phyloP scores from a whole-genome alignment of 2,888 invertebrate species.

The Phasia obesa region DNA sequence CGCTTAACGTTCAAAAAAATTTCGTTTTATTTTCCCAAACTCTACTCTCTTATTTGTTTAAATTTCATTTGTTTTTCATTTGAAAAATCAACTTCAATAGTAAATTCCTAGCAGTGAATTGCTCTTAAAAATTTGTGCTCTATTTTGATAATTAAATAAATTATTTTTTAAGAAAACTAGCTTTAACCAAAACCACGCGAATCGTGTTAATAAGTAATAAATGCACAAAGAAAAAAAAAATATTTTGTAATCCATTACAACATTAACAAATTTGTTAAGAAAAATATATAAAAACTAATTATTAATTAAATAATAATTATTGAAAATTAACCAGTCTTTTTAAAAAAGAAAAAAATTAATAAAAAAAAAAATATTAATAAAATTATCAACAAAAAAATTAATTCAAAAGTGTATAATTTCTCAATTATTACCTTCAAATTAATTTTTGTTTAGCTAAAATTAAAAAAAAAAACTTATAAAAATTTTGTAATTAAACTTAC shows the following conservation, averaged over 20 bases:
- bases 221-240: too few relatives aligned
- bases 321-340: not conserved
- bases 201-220: constrained; percentile 45
- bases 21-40: constrained; percentile 22
- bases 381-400: not conserved
- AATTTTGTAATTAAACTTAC: constrained; percentile 40
- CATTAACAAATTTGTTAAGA: constrained; percentile 51
- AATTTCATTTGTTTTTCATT: constrained; percentile 27
- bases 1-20: constrained; percentile 57
- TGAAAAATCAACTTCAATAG: constrained; percentile 2
- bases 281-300: constrained; percentile 31
- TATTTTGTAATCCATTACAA: constrained; percentile 63
- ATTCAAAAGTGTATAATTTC: constrained; percentile 39
- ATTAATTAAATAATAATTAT: constrained; percentile 24
- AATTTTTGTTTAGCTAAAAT: constrained; percentile 19
- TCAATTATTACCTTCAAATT: constrained; percentile 6
- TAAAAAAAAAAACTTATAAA: not conserved
- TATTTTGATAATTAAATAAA: constrained; percentile 33
- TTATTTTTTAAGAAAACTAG: not conserved
- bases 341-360: constrained; percentile 18
- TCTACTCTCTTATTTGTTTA: constrained; percentile 41
- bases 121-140: constrained; percentile 20
- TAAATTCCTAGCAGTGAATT: not conserved
- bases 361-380: constrained; percentile 30
- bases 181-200: constrained; percentile 47